Conservation (phyloP, 2,888 invertebrate species). For the Saturnia japonica region DNA sequence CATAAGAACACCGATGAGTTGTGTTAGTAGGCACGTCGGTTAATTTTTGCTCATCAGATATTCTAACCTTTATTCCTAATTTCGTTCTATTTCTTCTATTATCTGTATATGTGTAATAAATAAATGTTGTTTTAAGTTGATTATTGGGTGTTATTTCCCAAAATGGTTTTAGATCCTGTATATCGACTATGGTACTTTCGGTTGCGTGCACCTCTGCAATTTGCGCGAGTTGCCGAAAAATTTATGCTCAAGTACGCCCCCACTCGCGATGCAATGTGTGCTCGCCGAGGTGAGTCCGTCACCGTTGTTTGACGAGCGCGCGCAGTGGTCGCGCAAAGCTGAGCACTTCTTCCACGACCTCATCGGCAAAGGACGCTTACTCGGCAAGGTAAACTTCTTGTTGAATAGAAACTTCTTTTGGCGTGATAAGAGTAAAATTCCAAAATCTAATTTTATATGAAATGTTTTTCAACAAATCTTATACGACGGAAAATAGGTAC, state of each 20-base stretch:
- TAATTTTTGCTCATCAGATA: too few species aligned
- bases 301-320: conserved; percentile 78
- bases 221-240: conserved; percentile 66
- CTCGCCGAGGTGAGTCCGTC: conserved; percentile 88
- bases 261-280: conserved; percentile 84
- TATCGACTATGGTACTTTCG: conserved; percentile 89
- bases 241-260: conserved; percentile 62
- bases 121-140: not conserved
- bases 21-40: too few species aligned
- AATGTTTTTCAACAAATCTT: too few species aligned
- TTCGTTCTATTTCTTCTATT: too few species aligned
- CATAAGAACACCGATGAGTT: too few species aligned
- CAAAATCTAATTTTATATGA: too few species aligned
- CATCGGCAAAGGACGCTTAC: conserved; percentile 52
- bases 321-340: conserved; percentile 84
- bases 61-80: too few species aligned
- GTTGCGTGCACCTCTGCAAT: conserved; percentile 65
- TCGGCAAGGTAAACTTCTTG: conserved; percentile 67
- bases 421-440: not conserved
- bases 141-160: not conserved
- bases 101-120: too few species aligned
- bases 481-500: too few species aligned
- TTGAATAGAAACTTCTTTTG: not conserved
- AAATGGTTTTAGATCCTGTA: conserved; percentile 84
- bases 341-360: conserved; percentile 79